Percentiles rank a stretch among this genome's conserved stretches.
Evolutionary conservation across 2,888 invertebrate genomes (phyloP).

Genomic region (Drosophila austrosaltans): DNA sequence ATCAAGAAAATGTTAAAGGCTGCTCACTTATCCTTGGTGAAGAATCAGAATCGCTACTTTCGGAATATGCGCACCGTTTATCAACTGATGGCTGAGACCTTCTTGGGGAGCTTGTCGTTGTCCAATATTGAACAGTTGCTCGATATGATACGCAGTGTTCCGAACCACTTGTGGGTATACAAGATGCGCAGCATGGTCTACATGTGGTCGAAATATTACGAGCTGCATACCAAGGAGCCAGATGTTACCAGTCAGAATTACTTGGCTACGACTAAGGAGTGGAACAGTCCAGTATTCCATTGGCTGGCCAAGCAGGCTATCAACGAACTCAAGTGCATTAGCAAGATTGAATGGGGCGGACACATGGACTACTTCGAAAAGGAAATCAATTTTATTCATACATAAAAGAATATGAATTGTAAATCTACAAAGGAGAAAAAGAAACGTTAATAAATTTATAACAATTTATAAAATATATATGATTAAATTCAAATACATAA

Average conservation of each 20-base stretch:
- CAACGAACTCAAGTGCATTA: constrained; percentile 45
- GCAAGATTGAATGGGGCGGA: constrained; percentile 45
- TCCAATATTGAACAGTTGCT: constrained; percentile 25
- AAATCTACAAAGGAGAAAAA: neutral
- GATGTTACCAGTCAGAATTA: neutral
- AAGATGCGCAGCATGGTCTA: constrained; percentile 58
- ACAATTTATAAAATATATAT: neutral
- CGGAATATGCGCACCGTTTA: constrained; percentile 36
- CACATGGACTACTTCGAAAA: neutral
- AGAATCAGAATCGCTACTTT: constrained; percentile 30
- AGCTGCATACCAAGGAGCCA: neutral
- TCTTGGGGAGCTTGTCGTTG: constrained; percentile 30
- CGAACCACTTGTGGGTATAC: constrained; percentile 51
- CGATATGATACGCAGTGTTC: constrained; percentile 48
- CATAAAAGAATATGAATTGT: neutral
- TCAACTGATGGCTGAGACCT: constrained; percentile 27
- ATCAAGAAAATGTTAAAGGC: neutral
- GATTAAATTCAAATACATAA: constrained; percentile 6
- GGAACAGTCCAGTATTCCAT: constrained; percentile 50
- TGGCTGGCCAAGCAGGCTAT: constrained; percentile 56
- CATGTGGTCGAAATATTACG: constrained; percentile 48
- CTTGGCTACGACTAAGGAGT: constrained; percentile 17
- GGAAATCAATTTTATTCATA: neutral
- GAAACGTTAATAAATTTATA: neutral
- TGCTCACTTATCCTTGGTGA: constrained; percentile 6